Base-by-base conservation (phyloP, 1,140 invertebrate genomes). In the Bombus consobrinus region DNA sequence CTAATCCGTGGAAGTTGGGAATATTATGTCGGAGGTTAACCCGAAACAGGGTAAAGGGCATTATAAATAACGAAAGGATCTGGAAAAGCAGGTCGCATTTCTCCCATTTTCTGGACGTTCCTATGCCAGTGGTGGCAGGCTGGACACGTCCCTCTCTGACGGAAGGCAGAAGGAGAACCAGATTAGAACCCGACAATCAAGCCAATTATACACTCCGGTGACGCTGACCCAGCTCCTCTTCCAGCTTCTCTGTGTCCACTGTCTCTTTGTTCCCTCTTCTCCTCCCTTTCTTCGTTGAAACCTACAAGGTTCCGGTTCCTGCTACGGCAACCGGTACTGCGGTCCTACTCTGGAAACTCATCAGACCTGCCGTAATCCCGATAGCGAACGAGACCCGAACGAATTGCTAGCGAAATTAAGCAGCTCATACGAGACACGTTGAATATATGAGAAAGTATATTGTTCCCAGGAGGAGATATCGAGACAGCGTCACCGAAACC, bases 151-250 rank as follows among this genome's bases (percentile, higher is more conserved):
- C 75, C 71, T 76, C 81, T 71, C 75, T 93, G 90, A 93, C 93
- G 92, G 92, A 88, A 89, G 91, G 91, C 91, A 91, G 89, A 89
- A 92, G 91, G 91, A 91, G 92, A 93, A 91, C 92, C 91, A 93
- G 93, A 94, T 94, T 94, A 94, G 94, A 94, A 94, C 92, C 92
- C 93, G 92, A 93, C 94, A 95, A 95, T 94, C 94, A 95, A 94
- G 94, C 92, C 94, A 94, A 95, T 94, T 95, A 95, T 95, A 95
- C 94, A 95, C 94, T 94, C 92, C 92, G 93, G 92, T 94, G 94
- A 94, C 92, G 93, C 93, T 93, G 93, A 94, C 93, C 92, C 92
- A 91, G 92, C 92, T 92, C 92, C 91, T 91, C 91, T 91, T 89
- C 88, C 89, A 83, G 79, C 47, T 41, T 86, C 91, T 85, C 79